Evolutionary conservation across 2,888 invertebrate species (phyloP).

Genomic region (Chouioia cunea): DNA sequence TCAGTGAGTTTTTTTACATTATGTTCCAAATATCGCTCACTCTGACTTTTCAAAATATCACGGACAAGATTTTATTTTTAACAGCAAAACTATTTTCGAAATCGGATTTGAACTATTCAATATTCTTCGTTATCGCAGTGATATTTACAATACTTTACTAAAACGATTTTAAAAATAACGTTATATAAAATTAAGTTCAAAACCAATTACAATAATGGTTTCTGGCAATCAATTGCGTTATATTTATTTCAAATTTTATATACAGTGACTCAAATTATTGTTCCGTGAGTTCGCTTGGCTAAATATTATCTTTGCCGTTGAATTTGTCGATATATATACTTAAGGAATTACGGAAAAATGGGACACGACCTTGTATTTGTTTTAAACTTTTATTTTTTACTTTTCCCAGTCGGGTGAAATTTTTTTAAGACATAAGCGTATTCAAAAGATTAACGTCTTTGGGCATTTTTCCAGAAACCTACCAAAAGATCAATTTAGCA

Average conservation of each 20-base stretch:
- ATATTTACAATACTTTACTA: no score
- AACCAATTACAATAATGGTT: no score
- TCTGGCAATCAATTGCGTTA: no score
- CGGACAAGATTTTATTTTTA: no score
- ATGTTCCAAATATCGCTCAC: not conserved
- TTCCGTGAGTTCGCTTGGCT: conserved; percentile 14
- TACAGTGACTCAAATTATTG: conserved; percentile 12
- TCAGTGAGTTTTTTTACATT: conserved; percentile 76
- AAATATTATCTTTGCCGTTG: conserved; percentile 30
- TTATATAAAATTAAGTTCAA: no score
- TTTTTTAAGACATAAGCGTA: not conserved
- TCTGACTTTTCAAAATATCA: no score
- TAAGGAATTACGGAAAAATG: not conserved
- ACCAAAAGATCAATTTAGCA: conserved; percentile 14
- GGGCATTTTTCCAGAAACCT: not conserved
- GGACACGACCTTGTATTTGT: conserved; percentile 23
- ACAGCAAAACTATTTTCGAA: no score
- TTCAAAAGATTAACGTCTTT: not conserved
- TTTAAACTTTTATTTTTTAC: not conserved
- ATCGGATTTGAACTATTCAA: no score
- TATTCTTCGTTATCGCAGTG: no score
- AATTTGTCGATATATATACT: not conserved
- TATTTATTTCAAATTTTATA: conserved; percentile 13
- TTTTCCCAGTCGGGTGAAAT: not conserved
- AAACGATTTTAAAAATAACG: no score